Evolutionary conservation across 1,140 invertebrate species (phyloP).

Genomic region (Orius insidiosus): DNA sequence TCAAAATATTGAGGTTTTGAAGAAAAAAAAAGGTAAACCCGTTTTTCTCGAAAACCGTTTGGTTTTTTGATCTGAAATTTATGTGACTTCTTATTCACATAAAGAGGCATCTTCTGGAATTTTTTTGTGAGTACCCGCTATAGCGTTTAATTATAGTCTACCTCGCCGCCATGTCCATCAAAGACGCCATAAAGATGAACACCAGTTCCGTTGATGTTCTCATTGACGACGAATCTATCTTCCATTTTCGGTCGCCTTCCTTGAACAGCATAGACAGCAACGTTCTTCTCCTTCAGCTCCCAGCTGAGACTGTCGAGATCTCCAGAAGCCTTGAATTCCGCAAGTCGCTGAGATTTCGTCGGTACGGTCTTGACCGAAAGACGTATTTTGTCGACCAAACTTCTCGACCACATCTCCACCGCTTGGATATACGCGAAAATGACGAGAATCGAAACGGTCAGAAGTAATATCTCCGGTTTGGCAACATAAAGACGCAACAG

Average conservation of each 20-base stretch:
- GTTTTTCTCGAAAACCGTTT: no score
- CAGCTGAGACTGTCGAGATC: conserved; percentile 41
- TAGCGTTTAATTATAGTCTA: no score
- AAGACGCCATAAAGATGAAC: conserved; percentile 81
- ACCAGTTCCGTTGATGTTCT: conserved; percentile 52
- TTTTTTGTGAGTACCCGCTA: no score
- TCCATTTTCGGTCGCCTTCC: conserved; percentile 81
- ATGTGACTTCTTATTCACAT: no score
- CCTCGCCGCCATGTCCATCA: conserved; percentile 87
- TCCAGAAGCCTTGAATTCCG: conserved; percentile 22
- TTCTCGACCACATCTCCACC: conserved; percentile 58
- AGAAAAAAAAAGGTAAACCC: no score
- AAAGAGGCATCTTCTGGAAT: no score
- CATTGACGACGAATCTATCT: conserved; percentile 70
- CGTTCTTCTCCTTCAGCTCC: conserved; percentile 53
- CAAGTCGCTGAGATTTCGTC: conserved; percentile 27
- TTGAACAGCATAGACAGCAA: conserved; percentile 75
- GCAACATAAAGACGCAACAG: conserved; percentile 51
- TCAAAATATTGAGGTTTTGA: no score
- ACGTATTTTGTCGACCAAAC: conserved; percentile 50
- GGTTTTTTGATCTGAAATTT: no score
- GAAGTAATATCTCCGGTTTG: conserved; percentile 52
- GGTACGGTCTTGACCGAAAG: conserved; percentile 33
- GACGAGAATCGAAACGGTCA: conserved; percentile 44
- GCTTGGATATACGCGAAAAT: conserved; percentile 59